A percentile compares a stretch with the other conserved stretches of the same genome.
Conservation (phyloP, 2,888 invertebrate species). For the Philaethria dido region DNA sequence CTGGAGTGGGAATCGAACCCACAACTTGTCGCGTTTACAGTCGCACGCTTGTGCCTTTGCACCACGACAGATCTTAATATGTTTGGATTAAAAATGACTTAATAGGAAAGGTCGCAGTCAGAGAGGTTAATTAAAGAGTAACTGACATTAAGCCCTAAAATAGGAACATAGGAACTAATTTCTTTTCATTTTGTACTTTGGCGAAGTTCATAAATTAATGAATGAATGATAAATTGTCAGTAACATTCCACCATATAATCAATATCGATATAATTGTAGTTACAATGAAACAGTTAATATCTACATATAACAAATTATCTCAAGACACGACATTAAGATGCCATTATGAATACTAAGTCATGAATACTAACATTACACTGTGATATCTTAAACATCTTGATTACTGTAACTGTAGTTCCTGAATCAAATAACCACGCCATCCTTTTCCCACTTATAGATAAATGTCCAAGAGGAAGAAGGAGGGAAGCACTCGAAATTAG, state of each 20-base stretch:
- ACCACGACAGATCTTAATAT: no score
- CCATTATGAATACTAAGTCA: conserved; percentile 36
- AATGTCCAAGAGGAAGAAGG: conserved; percentile 32
- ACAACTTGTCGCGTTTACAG: no score
- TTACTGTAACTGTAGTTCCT: conserved; percentile 41
- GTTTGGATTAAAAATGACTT: no score
- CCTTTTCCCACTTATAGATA: conserved; percentile 22
- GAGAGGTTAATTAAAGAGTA: no score
- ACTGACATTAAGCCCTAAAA: no score
- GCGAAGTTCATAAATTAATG: not conserved
- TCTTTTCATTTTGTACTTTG: not conserved
- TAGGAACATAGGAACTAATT: not conserved
- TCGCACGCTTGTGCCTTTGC: no score
- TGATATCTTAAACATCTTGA: conserved; percentile 34
- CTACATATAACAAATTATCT: conserved; percentile 18
- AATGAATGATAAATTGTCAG: not conserved
- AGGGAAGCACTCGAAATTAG: conserved; percentile 54
- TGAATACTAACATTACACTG: conserved; percentile 25
- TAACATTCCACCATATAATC: not conserved
- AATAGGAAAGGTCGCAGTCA: no score
- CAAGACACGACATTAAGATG: conserved; percentile 17
- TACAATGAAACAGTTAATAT: not conserved
- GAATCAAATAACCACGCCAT: conserved; percentile 37
- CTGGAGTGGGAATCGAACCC: no score
- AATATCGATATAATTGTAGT: not conserved